phyloP scores from a whole-genome alignment of 2,797 vertebrate genomes.

The Propithecus perrieri region DNA sequence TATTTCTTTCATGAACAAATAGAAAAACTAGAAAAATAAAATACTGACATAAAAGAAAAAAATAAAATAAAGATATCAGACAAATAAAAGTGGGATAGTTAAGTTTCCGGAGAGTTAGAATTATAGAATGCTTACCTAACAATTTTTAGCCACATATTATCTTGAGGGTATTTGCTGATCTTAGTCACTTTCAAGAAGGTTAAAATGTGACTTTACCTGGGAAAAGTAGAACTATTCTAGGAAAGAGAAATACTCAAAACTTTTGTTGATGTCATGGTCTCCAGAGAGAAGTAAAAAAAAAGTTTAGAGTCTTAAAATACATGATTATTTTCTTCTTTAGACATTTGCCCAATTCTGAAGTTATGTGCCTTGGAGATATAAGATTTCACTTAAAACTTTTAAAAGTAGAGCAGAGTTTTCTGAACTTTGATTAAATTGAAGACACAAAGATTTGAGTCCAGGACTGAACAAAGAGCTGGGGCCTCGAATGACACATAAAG shows the following conservation, averaged over 20 bases:
- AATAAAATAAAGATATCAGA: background rate
- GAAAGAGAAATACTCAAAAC: background rate
- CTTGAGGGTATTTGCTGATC: background rate
- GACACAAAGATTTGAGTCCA: background rate
- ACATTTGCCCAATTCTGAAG: background rate
- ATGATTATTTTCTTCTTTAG: background rate
- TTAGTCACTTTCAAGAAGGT: background rate
- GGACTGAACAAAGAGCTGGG: background rate
- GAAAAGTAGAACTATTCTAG: background rate
- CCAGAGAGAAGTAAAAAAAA: background rate
- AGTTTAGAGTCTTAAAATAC: background rate
- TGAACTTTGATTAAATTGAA: background rate
- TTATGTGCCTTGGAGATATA: background rate
- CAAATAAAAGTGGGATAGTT: background rate
- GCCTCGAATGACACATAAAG: background rate
- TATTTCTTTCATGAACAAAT: background rate
- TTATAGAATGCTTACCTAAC: background rate
- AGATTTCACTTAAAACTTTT: background rate
- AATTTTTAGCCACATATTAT: background rate
- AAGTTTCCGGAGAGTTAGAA: background rate
- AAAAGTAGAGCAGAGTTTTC: background rate
- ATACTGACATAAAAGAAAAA: background rate
- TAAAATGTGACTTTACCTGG: background rate
- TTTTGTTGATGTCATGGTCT: background rate
- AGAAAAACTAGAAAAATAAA: background rate